Base-by-base conservation (phyloP, 2,888 invertebrate species). In the Bugula neritina region DNA sequence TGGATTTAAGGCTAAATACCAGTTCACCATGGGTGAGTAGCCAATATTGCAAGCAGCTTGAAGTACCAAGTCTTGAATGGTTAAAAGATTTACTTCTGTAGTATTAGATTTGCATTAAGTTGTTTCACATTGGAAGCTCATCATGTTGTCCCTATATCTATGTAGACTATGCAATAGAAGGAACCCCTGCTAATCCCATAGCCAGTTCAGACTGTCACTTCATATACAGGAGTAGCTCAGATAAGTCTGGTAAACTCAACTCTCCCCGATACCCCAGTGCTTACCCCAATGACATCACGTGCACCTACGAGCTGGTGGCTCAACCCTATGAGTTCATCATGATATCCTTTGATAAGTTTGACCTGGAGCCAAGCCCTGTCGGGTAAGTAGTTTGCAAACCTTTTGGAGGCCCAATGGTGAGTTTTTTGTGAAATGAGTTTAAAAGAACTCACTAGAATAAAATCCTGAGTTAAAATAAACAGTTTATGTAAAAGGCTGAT, bases 161-260 rank as follows among this genome's bases (percentile, higher is more conserved):
- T 43, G 84, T 89, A 89, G 95, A 95, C 86, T 95, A 94, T 84
- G 91, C 91, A 77, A 93, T 96, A 80, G 94, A 94, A 71, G 96
- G 96, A 69, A 94, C 94, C 0, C 92, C 94, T 31, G 92, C 94
- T 31, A 93, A 94, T 3, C 92, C 92, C 79, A 94, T 94, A 74
- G 90, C 79, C 63, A 79, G 81, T 73, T 63, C 63, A 31, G 31
- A 25, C 10, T 97, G 96, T 84, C 90, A 90, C 74, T 97, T 96
- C 84, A 91, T 92, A 17, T 97, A 96, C 86, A 89, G 81, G 75
- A 81, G 79, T 69, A 75, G 77, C 2, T 71, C 73, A 5, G 55
- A 34, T 13, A 78, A 79, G 17, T 74, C 75, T n/a, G 86, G 85
- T 1, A 77, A 77, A 34, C 92, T 96, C 85, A 97, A 97, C 86